Percentiles rank a stretch among this genome's conserved stretches.
phyloP scores from a whole-genome alignment of 1,140 invertebrate genomes.

The Drosophila ogumai region DNA sequence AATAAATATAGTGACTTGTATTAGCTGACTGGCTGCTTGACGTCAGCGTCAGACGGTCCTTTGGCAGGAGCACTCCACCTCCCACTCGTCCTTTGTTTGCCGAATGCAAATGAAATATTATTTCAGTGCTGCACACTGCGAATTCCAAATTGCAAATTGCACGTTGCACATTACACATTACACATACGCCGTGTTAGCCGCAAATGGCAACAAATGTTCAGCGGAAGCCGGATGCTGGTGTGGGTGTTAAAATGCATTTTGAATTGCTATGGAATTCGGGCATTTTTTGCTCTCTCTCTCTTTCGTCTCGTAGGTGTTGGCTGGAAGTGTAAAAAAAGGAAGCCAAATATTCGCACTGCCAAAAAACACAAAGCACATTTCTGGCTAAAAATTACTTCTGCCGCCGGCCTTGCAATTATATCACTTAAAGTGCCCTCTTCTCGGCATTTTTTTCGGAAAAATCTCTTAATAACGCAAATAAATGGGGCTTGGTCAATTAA shows the following conservation, averaged over 20 bases:
- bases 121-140: slow-evolving; percentile 13
- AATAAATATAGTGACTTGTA: slow-evolving; percentile 41
- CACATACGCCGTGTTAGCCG: slow-evolving; percentile 50
- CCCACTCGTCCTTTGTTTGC: slow-evolving; percentile 13
- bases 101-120: slow-evolving; percentile 49
- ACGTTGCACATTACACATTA: slow-evolving; percentile 23
- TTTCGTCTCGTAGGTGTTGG: slow-evolving; percentile 2
- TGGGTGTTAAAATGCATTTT: slow-evolving; percentile 27
- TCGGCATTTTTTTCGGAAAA: slow-evolving; percentile 19
- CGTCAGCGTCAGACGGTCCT: slow-evolving; percentile 25
- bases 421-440: slow-evolving; percentile 30
- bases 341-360: slow-evolving; percentile 16
- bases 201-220: slow-evolving; percentile 52
- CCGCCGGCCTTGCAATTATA: slow-evolving; percentile 28
- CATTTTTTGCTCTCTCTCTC: not conserved
- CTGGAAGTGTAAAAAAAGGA: slow-evolving; percentile 10
- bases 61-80: not conserved
- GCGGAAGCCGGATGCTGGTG: slow-evolving; percentile 23
- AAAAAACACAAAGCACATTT: slow-evolving; percentile 4
- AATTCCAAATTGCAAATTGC: slow-evolving; percentile 6
- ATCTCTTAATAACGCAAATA: slow-evolving; percentile 37
- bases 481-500: slow-evolving; percentile 56
- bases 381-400: slow-evolving; percentile 6
- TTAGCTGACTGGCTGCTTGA: slow-evolving; percentile 23
- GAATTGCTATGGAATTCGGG: slow-evolving; percentile 19